These are phyloP conservation scores for Anthophora plumipes DNA, from an alignment of 2,888 invertebrate species.

Conservation along the genomic window DNA sequence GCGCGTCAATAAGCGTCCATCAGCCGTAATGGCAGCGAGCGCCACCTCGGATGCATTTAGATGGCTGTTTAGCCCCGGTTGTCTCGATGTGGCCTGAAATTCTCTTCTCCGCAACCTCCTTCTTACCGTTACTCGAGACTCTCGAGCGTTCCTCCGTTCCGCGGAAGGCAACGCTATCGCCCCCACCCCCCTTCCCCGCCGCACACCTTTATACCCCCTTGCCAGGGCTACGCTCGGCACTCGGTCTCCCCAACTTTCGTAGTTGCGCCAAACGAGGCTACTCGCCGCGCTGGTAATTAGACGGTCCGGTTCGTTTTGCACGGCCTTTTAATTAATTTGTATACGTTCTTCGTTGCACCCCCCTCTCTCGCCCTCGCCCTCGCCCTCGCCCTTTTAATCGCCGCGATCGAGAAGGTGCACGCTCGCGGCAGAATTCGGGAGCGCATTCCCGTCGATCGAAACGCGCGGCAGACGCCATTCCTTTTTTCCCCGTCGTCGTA, in stretches of 20 bases:
- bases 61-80: constrained; percentile 85
- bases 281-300: constrained; percentile 72
- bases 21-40: constrained; percentile 85
- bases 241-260: constrained; percentile 56
- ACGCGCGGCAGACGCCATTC: constrained; percentile 2
- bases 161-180: constrained; percentile 58
- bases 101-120: constrained; percentile 63
- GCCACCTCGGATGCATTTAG: constrained; percentile 85
- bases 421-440: too few species aligned
- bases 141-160: constrained; percentile 54
- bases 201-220: too few species aligned
- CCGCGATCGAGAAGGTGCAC: too few species aligned
- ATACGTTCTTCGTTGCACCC: constrained; percentile 60
- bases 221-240: too few species aligned
- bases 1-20: constrained; percentile 85
- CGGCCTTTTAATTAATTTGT: constrained; percentile 77
- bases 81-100: constrained; percentile 82
- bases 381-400: neutral
- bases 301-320: constrained; percentile 74
- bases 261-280: constrained; percentile 51
- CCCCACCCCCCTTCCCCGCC: constrained; percentile 6
- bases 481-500: neutral
- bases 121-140: constrained; percentile 58
- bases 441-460: neutral
- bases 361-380: neutral